Evolutionary conservation across 1,140 invertebrate genomes (phyloP), one percentile per base, ranked within the genome.

Genomic region (Drosophila sp.): DNA sequence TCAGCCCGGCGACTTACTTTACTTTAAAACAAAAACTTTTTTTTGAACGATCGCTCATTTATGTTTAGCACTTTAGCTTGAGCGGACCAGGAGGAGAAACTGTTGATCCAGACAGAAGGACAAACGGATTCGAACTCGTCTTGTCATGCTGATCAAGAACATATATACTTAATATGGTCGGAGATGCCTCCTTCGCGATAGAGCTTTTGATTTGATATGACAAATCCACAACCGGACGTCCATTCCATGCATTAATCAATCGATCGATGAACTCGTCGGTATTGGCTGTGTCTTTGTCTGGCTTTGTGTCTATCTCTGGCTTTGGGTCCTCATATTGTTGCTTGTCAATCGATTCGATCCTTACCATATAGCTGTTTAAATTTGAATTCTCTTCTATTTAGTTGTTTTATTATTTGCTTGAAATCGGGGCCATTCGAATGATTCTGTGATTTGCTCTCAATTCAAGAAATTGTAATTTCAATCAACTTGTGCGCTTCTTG

Each of bases 401-500:
- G 35, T 11, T 10, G 23, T 7, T 1, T 50, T 44, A 27, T 27
- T 6, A 47, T 25, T 47, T 8, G 23, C 3, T 25, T 47, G 17
- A 1, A 0, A 44, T 7, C 6, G 17, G 7, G 33, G 33, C 33
- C 33, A 35, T 8, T 47, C 44, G 25, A 27, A 27, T 50, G 7
- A 7, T 7, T 50, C n/a, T 50, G 23, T 27, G 10, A 50, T 71
- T 11, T 72, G 70, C 57, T 56, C 68, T 72, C 47, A 10, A 66
- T 69, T 56, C 35, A 38, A 38, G 29, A 23, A 72, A 72, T 56
- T 27, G 33, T 25, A 55, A 47, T 79, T 69, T 17, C 29, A 38
- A 11, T 50, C 55, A 80, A 86, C 81, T 86, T 86, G 79, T 86
- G 60, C 69, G 69, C 69, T 86, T 86, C 82, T 83, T 86, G 82